These are phyloP conservation scores for Argyrosomus japonicus DNA, from an alignment of 2,113 vertebrate genomes.

Conservation along the genomic window DNA sequence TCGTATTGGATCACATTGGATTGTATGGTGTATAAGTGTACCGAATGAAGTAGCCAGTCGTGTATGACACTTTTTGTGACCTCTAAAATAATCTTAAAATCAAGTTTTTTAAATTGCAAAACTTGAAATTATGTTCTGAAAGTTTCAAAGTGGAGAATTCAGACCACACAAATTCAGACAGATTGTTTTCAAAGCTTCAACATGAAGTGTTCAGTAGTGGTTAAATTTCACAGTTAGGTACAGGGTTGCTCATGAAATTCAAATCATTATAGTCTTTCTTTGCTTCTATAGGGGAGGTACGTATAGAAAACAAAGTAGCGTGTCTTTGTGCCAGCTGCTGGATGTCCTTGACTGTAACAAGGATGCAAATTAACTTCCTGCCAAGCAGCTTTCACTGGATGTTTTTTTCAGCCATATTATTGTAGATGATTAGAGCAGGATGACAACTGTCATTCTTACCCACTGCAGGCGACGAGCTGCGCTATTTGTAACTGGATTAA, in stretches of 20 bases:
- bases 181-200: background rate
- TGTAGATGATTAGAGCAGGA: slow-evolving; percentile 38
- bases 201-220: background rate
- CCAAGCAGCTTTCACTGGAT: slow-evolving; percentile 27
- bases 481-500: slow-evolving; percentile 17
- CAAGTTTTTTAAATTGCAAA: background rate
- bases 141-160: background rate
- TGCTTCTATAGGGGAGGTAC: background rate
- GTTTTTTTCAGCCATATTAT: slow-evolving; percentile 18
- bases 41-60: no score
- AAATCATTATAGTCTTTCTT: background rate
- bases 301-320: background rate
- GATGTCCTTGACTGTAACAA: slow-evolving; percentile 39
- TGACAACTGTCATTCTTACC: slow-evolving; percentile 14
- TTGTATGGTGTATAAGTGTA: no score
- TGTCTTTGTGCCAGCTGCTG: slow-evolving; percentile 23
- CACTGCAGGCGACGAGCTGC: slow-evolving; percentile 1
- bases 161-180: background rate
- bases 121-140: background rate
- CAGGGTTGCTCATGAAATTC: background rate
- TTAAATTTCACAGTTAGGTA: background rate
- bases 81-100: no score
- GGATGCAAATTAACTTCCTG: slow-evolving; percentile 44
- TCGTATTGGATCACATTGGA: no score
- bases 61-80: no score